Evolutionary conservation across 2,797 vertebrate species (phyloP).

Genomic region (Enteromius trimaculatus): DNA sequence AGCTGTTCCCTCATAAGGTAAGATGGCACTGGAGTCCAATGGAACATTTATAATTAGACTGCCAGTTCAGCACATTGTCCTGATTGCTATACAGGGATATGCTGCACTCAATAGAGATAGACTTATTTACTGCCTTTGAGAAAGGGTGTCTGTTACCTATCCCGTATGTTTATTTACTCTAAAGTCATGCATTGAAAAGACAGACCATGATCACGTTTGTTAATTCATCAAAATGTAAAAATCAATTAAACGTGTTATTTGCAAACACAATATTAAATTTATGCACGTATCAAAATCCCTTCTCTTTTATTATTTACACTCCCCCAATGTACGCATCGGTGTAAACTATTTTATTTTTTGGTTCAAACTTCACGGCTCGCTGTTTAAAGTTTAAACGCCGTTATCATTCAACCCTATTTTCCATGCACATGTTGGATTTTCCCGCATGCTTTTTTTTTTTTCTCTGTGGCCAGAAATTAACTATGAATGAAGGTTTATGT

Average conservation of each 20-base stretch:
- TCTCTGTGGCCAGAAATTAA: neutral
- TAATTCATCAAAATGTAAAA: neutral
- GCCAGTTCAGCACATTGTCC: conserved; percentile 99
- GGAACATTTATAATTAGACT: conserved; percentile 99
- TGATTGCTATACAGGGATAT: conserved; percentile 89
- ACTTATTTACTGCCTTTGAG: conserved; percentile 74
- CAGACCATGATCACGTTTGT: neutral
- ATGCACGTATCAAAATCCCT: neutral
- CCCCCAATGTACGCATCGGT: neutral
- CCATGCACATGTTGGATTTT: neutral
- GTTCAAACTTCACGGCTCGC: neutral
- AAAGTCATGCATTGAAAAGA: neutral
- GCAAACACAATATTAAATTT: neutral
- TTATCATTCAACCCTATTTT: neutral
- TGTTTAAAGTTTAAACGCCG: conserved; percentile 22
- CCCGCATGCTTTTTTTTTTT: neutral
- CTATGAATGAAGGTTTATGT: conserved; percentile 10
- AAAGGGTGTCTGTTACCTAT: conserved; percentile 37
- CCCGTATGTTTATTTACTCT: neutral
- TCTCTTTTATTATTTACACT: neutral
- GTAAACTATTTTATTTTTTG: neutral
- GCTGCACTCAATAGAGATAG: conserved; percentile 78
- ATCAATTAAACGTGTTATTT: neutral
- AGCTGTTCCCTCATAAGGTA: conserved; percentile 97
- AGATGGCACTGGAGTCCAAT: conserved; percentile 93